Conservation (phyloP, 35 echinoderm and acorn worm species). For the Hemicentrotus pulcherrimus region DNA sequence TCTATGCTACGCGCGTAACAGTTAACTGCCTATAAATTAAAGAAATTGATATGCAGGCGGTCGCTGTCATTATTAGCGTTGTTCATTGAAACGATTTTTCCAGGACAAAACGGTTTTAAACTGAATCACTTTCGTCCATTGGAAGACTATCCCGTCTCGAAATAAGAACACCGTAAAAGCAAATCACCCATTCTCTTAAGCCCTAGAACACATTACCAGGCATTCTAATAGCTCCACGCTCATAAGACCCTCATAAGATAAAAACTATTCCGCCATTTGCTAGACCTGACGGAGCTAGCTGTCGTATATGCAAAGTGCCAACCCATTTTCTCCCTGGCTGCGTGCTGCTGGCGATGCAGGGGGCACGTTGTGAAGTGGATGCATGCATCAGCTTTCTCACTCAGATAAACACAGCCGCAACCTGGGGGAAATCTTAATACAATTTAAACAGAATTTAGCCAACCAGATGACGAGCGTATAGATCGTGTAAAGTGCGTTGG, state of each 20-base stretch:
- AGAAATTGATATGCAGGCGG: neutral
- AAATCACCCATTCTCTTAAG: neutral
- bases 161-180: neutral
- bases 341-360: neutral
- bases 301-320: neutral
- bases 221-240: neutral
- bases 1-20: neutral
- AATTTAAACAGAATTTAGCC: conserved; percentile 14
- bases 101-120: neutral
- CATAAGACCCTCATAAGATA: neutral
- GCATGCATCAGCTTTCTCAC: neutral
- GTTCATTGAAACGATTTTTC: neutral
- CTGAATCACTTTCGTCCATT: neutral
- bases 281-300: neutral
- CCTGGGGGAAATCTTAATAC: conserved; percentile 9
- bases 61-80: neutral
- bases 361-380: neutral
- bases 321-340: neutral
- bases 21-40: neutral
- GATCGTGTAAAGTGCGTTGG: conserved; percentile 9
- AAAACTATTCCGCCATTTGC: conserved; percentile 2
- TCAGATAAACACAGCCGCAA: conserved; percentile 10
- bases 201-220: neutral
- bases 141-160: neutral
- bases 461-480: neutral